Evolutionary conservation across 37 sponge, comb jelly and placozoan species (phyloP), one percentile per base, ranked within the genome.

Genomic region (Mnemiopsis leidyi): DNA sequence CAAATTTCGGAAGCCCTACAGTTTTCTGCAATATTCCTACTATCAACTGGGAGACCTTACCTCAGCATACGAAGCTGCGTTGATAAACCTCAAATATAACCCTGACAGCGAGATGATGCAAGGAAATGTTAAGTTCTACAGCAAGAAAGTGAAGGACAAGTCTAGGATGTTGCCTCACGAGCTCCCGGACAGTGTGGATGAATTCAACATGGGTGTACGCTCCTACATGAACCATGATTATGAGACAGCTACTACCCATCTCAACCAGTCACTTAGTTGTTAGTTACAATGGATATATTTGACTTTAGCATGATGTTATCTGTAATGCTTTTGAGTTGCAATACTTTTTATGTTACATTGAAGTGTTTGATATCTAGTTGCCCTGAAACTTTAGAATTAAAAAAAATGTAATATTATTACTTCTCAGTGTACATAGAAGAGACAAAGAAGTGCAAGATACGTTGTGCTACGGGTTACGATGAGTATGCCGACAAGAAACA

Each of bases 381-480:
- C n/a, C n/a, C n/a, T n/a, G n/a, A n/a, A n/a, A n/a, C n/a, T n/a
- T n/a, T n/a, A n/a, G n/a, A n/a, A n/a, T n/a, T n/a, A n/a, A n/a
- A n/a, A n/a, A n/a, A n/a, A n/a, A n/a, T n/a, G n/a, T n/a, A n/a
- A n/a, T n/a, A n/a, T n/a, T n/a, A n/a, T n/a, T n/a, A n/a, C 5
- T 85, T 40, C 25, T 40, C 90, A 85, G 90, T 40, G 61, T 85
- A 85, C 35, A 23, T 85, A 26, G 30, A 37, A 39, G 90, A 85
- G 29, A 5, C 39, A 40, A 13, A 25, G 25, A 16, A 39, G 0
- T 85, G 90, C 23, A 85, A 85, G 23, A 85, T 33, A 21, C 30
- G 38, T 0, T 85, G 90, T 85, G 36, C 33, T 13, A 85, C 90
- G 38, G 90, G 90, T 25, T 40, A 32, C 36, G 90, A 85, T 40